Conservation (phyloP, 1,140 invertebrate genomes). For the Pemphigus obesinymphae region DNA sequence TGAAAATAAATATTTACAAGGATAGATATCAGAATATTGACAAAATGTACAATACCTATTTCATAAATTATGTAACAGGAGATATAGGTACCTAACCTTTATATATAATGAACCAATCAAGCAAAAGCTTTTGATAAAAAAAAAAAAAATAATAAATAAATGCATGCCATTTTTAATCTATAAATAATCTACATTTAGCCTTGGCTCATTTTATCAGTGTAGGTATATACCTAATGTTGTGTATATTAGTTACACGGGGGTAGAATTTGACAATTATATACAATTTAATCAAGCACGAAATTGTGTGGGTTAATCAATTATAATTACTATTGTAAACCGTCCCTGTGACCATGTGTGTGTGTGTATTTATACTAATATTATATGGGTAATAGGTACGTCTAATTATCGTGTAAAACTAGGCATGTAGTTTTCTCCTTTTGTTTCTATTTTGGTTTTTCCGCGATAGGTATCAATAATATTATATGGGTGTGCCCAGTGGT, state of each 20-base stretch:
- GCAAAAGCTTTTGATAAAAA: not conserved
- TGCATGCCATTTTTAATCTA: not conserved
- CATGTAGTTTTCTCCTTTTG: too few relatives aligned
- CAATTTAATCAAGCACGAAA: conserved; percentile 7
- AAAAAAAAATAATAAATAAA: too few relatives aligned
- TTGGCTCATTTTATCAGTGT: not conserved
- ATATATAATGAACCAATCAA: not conserved
- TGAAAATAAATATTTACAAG: too few relatives aligned
- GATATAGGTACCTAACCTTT: not conserved
- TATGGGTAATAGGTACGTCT: too few relatives aligned
- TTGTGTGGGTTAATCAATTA: conserved; percentile 7
- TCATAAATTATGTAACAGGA: not conserved
- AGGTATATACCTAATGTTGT: too few relatives aligned
- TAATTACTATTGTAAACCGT: conserved; percentile 15
- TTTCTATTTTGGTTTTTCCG: conserved; percentile 6
- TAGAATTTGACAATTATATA: conserved; percentile 5
- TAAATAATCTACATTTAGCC: not conserved
- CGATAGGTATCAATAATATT: too few relatives aligned
- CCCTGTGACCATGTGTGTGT: not conserved
- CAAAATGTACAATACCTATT: not conserved
- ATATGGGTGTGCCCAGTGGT: too few relatives aligned
- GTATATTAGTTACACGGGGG: not conserved
- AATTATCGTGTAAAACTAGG: too few relatives aligned
- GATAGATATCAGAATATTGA: too few relatives aligned
- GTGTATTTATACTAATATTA: too few relatives aligned